Percentiles rank a stretch among this genome's conserved stretches.
Conservation (phyloP, 2,113 vertebrate genomes). For the Bubalus kerabau region DNA sequence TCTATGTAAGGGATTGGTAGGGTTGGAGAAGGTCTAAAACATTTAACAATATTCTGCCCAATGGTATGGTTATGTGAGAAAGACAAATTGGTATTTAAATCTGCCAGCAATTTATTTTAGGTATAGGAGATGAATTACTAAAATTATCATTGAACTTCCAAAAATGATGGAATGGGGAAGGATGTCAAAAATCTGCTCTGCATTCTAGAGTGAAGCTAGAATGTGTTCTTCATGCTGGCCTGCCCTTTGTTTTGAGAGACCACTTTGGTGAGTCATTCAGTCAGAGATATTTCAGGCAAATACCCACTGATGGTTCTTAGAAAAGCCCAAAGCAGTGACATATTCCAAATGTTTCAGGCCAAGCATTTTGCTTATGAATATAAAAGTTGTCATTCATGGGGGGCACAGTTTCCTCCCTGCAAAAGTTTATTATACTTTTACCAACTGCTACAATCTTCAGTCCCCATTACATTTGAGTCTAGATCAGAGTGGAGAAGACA, state of each 20-base stretch:
- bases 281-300: neutral
- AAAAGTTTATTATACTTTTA: neutral
- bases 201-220: neutral
- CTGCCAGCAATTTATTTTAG: neutral
- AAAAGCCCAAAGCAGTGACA: neutral
- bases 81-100: conserved; percentile 10
- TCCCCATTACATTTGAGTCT: neutral
- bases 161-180: neutral
- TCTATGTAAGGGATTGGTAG: neutral
- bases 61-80: neutral
- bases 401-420: neutral
- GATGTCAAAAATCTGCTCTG: neutral
- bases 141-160: conserved; percentile 4
- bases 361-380: neutral
- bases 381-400: neutral
- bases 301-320: neutral
- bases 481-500: neutral
- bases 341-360: neutral
- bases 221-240: neutral
- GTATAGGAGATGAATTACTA: neutral
- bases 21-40: neutral
- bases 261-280: neutral
- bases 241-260: neutral
- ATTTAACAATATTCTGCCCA: neutral
- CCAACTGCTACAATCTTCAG: neutral